phyloP scores from a whole-genome alignment of 2,797 vertebrate genomes.

The Parauchenoglanis ngamensis region DNA sequence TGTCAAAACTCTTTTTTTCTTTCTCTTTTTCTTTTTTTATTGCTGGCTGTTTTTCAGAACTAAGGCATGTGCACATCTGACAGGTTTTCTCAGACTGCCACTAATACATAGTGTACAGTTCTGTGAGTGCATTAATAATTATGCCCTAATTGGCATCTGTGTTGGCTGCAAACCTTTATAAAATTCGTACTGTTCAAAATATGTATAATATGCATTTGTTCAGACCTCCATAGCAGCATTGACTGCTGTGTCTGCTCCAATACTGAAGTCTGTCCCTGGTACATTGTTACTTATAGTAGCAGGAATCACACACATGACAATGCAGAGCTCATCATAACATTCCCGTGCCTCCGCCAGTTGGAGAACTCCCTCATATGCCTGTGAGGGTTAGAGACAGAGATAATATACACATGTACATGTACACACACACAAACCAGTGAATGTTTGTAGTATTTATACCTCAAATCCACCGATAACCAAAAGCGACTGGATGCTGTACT shows the following conservation, averaged over 20 bases:
- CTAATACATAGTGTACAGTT: background rate
- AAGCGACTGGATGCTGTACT: conserved; percentile 84
- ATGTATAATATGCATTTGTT: background rate
- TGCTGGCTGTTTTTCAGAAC: background rate
- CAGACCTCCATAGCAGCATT: conserved; percentile 94
- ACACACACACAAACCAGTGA: background rate
- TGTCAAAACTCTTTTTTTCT: background rate
- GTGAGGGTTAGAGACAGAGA: conserved; percentile 24
- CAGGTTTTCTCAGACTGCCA: background rate
- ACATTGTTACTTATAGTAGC: conserved; percentile 99
- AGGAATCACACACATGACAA: conserved; percentile 91
- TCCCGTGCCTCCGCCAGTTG: conserved; percentile 88
- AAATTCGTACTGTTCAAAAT: background rate
- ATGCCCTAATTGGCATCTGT: too few relatives aligned
- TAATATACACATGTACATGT: background rate
- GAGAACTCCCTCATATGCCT: conserved; percentile 90
- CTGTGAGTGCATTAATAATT: background rate
- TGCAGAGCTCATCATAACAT: conserved; percentile 87
- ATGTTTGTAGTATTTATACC: conserved; percentile 67
- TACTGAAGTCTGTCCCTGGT: conserved; percentile 92
- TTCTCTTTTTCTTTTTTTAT: background rate
- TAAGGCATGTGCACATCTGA: background rate
- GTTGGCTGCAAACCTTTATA: background rate
- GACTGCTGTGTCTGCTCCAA: conserved; percentile 92
- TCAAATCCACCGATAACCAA: conserved; percentile 93